Percentiles rank a stretch among this genome's conserved stretches.
Conservation (phyloP, 1,140 invertebrate species). For the Piezodorus guildinii region DNA sequence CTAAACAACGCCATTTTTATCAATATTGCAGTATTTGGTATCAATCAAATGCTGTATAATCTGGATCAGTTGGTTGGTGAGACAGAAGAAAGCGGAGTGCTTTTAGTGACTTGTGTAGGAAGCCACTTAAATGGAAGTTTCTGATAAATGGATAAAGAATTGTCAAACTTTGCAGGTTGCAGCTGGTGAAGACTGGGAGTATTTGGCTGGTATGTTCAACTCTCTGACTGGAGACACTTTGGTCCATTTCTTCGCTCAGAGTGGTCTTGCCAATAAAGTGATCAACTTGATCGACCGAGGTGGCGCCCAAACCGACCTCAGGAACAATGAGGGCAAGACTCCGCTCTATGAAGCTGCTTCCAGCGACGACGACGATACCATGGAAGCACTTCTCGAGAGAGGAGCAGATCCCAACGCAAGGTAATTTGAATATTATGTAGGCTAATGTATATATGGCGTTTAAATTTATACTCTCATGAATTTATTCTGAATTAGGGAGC, state of each 20-base stretch:
- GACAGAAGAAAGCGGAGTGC: too few relatives aligned
- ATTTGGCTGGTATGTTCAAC: not conserved
- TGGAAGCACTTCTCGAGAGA: not conserved
- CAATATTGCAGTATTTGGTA: too few relatives aligned
- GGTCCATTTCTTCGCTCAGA: not conserved
- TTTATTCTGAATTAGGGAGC: too few relatives aligned
- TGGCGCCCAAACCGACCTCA: slow-evolving; percentile 1
- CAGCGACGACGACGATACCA: not conserved
- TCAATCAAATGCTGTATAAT: too few relatives aligned
- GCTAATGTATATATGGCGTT: too few relatives aligned
- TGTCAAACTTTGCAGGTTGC: not conserved
- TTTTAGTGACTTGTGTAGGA: too few relatives aligned
- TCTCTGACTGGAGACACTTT: not conserved
- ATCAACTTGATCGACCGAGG: slow-evolving; percentile 1
- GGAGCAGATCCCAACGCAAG: not conserved
- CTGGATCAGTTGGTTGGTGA: too few relatives aligned
- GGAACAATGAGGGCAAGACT: not conserved
- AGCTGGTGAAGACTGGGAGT: not conserved
- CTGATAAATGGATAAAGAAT: too few relatives aligned
- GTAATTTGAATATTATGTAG: too few relatives aligned
- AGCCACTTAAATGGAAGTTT: too few relatives aligned
- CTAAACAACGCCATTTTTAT: too few relatives aligned
- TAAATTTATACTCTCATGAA: too few relatives aligned
- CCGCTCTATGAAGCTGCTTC: slow-evolving; percentile 2
- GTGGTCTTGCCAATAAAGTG: not conserved